These are phyloP conservation scores for Belgica antarctica DNA, from an alignment of 2,888 invertebrate genomes.

Conservation along the genomic window DNA sequence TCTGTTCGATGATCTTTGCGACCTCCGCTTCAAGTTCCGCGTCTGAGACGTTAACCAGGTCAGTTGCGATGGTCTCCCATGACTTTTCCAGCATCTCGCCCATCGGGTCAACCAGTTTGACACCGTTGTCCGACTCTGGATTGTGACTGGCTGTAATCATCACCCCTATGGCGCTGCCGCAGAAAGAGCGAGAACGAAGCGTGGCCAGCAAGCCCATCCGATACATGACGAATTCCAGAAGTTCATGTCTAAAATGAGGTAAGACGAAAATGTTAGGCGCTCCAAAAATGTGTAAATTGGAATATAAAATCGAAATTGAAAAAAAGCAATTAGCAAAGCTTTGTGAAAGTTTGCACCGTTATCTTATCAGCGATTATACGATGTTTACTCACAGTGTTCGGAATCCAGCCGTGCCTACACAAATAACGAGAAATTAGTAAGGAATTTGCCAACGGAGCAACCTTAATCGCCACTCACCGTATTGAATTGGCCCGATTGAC, in stretches of 20 bases:
- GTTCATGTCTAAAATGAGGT: conserved; percentile 66
- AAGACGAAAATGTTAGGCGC: too few species aligned
- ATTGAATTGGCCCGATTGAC: conserved; percentile 47
- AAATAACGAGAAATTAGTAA: background rate
- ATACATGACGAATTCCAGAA: conserved; percentile 87
- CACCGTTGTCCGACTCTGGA: conserved; percentile 92
- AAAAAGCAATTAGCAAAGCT: background rate
- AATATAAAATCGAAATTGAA: too few species aligned
- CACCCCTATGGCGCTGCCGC: conserved; percentile 87
- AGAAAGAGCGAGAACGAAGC: conserved; percentile 77
- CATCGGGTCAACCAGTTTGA: conserved; percentile 91
- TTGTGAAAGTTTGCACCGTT: background rate
- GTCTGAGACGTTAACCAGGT: conserved; percentile 81
- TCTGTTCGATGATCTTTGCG: conserved; percentile 66
- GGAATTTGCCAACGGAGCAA: conserved; percentile 25
- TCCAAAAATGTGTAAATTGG: too few species aligned
- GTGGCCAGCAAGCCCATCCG: conserved; percentile 92
- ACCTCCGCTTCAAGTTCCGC: conserved; percentile 69
- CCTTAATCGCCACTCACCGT: conserved; percentile 1
- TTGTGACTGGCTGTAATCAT: conserved; percentile 99
- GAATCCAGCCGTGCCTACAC: conserved; percentile 77
- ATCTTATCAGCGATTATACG: background rate
- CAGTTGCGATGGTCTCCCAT: conserved; percentile 90
- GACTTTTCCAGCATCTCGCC: conserved; percentile 94
- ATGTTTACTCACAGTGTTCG: conserved; percentile 66